Evolutionary conservation across 35 echinoderm and acorn worm genomes (phyloP), one percentile per base, ranked within the genome.

Genomic region (Acanthaster planci): DNA sequence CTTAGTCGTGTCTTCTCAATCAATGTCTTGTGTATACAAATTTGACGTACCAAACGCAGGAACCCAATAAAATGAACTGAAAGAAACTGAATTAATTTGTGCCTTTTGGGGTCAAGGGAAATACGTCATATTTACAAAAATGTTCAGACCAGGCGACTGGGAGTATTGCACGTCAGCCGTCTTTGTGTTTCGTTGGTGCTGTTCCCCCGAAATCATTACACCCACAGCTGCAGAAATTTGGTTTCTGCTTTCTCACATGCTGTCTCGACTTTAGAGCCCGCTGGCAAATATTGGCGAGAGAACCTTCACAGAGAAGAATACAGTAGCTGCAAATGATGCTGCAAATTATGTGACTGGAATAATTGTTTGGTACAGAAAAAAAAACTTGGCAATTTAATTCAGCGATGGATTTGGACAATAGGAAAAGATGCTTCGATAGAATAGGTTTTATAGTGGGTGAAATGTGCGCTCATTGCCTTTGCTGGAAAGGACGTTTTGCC

Each of bases 191-290:
- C n/a, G n/a, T n/a, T n/a, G n/a, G n/a, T n/a, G n/a, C n/a, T n/a
- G n/a, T n/a, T n/a, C n/a, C 42, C 42, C 4, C 12, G 42, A 47
- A 30, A 8, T 14, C 2, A 31, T 26, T 72, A 72, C 29, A 72
- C 64, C 64, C 64, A 72, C 26, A 72, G 64, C 34, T 72, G 64
- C 5, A 72, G 64, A 72, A 72, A 72, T 34, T 26, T 9, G 10
- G 22, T 34, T 34, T 72, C 34, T 34, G 64, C 64, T 14, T 72
- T 29, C 30, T 35, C 30, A 29, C 64, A 72, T 21, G 23, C 64
- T 72, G 10, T 10, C 18, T 72, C 64, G 34, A 72, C 64, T 3
- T 72, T 26, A 14, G 22, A 19, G 2, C 64, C 64, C 34, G 23
- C 1, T 26, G 64, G 64, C 64, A 72, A 9, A 72, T 34, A 72